Base-by-base conservation (phyloP, 2,888 invertebrate genomes). In the Eupithecia tripunctaria region DNA sequence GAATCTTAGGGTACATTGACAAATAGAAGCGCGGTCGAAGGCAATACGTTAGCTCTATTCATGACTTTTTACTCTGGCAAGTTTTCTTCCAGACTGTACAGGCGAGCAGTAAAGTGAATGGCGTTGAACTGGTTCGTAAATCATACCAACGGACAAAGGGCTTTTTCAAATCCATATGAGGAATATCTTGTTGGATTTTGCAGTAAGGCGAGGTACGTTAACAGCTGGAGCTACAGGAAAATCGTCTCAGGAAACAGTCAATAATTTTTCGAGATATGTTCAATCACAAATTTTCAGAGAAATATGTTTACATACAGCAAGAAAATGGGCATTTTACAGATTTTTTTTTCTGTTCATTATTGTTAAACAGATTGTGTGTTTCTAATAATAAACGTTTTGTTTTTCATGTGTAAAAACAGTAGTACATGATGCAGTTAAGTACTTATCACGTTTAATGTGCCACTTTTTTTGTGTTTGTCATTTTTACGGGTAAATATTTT, bases 1-100 rank as follows among this genome's bases (percentile, higher is more conserved):
- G 76, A 74, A 77, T 80, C 77, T 77, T 72, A 71, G 76, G 71
- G 70, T 76, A 80, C 79, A 77, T 80, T 83, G 83, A 83, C 81
- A 83, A 83, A 83, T 83, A 78, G 82, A 80, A 79, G 77, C 77
- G 80, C 73, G 78, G 76, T 73, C 72, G 76, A 70, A 76, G 71
- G 71, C 74, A 74, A 74, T 74, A 74, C 68, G 74, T 74, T 74
- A 74, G 74, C 73, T 78, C 77, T 78, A 80, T 81, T 79, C 82
- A 81, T 82, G 81, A 77, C 80, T 80, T 81, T 82, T 83, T 80
- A 80, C 79, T 81, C 76, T 68, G 56, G 68, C 71, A 75, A 75
- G 78, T 75, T 80, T 80, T 81, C 79, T 79, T 76, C 78, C 77
- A 70, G 79, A 78, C 79, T 69, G 76, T 79, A 78, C 78, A 66